Evolutionary conservation across 1,140 invertebrate genomes (phyloP), one percentile per base, ranked within the genome.

Genomic region (Ostrea denselamellosa): DNA sequence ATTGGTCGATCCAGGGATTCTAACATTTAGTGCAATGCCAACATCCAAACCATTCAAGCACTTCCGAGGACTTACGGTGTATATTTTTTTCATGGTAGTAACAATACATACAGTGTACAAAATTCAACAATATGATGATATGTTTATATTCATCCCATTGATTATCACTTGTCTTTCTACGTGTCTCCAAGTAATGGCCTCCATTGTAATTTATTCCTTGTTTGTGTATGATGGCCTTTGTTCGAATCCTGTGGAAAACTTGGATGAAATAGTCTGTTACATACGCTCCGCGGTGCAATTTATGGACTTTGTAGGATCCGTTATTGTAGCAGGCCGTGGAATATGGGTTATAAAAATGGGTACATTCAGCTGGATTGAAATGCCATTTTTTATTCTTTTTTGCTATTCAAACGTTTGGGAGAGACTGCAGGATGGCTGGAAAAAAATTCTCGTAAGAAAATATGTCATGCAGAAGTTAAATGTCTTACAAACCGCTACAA

Each of bases 401-500:
- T 71, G 68, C 68, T 71, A 71, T 83, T 19, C 34, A 90, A 83
- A 51, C 53, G n/a, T 44, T 2, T 83, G 82, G 82, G 51, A 83
- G n/a, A 52, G n/a, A 53, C 22, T 54, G 19, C 71, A 77, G 86
- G 97, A 97, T 22, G 98, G 98, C 0, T 99, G 98, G 98, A 97
- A 97, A 22, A 97, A 97, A 0, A 99, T 99, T 92, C 97, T 98
- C 96, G 98, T 98, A 92, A 95, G 98, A 0, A 95, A 98, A 17
- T 97, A 97, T 0, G 98, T 98, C 2, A 97, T 98, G 2, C 97
- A 98, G 92, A 99, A 98, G 95, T 98, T 99, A 5, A 97, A 98
- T 92, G 97, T 97, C 0, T 94, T 99, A 44, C 96, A 97, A 0
- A 97, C 98, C 93, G 98, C 98, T 0, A 97, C 96, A 0, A 93